Evolutionary conservation across 2,113 vertebrate genomes (phyloP).

Genomic region (Pimephales promelas): DNA sequence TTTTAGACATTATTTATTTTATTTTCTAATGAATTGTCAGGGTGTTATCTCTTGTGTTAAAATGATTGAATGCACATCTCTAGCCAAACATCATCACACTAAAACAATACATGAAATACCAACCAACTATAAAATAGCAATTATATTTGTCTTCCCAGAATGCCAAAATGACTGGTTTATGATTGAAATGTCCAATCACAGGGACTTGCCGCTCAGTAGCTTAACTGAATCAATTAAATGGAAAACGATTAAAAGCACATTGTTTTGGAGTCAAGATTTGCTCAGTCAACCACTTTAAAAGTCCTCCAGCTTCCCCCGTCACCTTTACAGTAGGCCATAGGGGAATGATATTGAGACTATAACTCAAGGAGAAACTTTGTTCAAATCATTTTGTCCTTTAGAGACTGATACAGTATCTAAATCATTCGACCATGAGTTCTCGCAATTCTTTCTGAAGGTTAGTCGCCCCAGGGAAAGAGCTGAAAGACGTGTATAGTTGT

Average conservation of each 20-base stretch:
- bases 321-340: not conserved
- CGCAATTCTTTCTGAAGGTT: not conserved
- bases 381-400: constrained; percentile 8
- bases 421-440: not conserved
- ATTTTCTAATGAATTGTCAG: not conserved
- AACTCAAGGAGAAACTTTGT: constrained; percentile 17
- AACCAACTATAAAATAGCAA: constrained; percentile 6
- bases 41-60: not conserved
- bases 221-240: not conserved
- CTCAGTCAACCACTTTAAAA: not conserved
- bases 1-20: not conserved
- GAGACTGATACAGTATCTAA: constrained; percentile 9
- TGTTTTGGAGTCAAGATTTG: not conserved
- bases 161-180: not conserved
- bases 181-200: not conserved
- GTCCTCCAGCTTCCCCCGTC: not conserved
- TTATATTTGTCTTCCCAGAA: not conserved
- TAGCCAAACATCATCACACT: not conserved
- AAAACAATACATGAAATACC: constrained; percentile 2
- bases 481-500: not conserved
- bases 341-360: constrained; percentile 23
- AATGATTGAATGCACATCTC: not conserved
- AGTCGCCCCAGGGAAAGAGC: not conserved
- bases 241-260: constrained; percentile 6
- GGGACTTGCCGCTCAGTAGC: not conserved